Evolutionary conservation across 1,140 invertebrate genomes (phyloP).

Genomic region (Cydia strobilella): DNA sequence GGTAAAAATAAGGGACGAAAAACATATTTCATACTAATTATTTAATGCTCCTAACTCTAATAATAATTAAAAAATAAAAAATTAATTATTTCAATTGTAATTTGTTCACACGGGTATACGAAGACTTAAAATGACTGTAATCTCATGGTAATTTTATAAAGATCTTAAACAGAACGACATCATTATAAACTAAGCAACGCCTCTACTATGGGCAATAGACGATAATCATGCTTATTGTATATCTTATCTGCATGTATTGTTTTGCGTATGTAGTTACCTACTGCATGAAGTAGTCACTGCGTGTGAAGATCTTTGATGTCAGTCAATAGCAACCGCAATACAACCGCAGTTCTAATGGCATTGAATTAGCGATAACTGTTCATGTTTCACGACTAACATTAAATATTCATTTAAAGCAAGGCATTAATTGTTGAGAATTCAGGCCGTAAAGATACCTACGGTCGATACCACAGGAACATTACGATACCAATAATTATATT

Average conservation of each 20-base stretch:
- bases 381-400: conserved; percentile 21
- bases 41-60: too few species aligned
- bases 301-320: conserved; percentile 13
- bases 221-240: too few species aligned
- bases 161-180: too few species aligned
- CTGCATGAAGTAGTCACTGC: not conserved
- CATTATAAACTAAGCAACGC: too few species aligned
- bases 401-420: conserved; percentile 22
- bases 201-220: too few species aligned
- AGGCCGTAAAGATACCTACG: conserved; percentile 14
- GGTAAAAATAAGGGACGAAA: too few species aligned
- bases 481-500: conserved; percentile 24
- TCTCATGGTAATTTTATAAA: too few species aligned
- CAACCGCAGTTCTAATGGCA: conserved; percentile 24
- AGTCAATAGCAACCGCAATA: conserved; percentile 17
- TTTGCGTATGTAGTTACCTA: not conserved
- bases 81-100: too few species aligned
- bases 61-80: too few species aligned
- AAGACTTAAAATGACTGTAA: too few species aligned
- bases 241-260: not conserved
- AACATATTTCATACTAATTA: too few species aligned
- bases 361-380: conserved; percentile 27
- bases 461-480: conserved; percentile 19
- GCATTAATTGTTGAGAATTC: conserved; percentile 17
- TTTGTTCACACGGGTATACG: too few species aligned